These are phyloP conservation scores for Ceratina japonica DNA, from an alignment of 1,140 invertebrate genomes.

Conservation along the genomic window DNA sequence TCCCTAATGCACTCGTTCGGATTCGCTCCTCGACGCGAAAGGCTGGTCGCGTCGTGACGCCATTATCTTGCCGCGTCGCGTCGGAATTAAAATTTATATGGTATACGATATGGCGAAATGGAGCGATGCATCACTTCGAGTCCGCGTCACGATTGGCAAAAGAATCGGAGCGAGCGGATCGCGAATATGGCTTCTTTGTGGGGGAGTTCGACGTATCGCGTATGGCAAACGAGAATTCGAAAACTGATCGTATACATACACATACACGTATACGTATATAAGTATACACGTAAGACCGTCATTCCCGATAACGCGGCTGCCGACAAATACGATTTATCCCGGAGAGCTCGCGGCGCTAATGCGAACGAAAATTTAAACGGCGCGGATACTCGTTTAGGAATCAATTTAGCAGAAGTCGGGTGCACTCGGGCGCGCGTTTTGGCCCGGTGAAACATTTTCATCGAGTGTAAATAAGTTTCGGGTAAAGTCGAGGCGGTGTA, in stretches of 20 bases:
- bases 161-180: not conserved
- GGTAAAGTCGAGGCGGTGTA: not conserved
- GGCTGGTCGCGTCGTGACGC: constrained; percentile 7
- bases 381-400: not conserved
- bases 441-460: constrained; percentile 21
- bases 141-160: not conserved
- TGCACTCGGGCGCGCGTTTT: constrained; percentile 12
- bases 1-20: constrained; percentile 13
- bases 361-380: not conserved
- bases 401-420: constrained; percentile 33
- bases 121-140: constrained; percentile 16
- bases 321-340: too few relatives aligned
- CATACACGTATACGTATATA: too few relatives aligned
- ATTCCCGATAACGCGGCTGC: too few relatives aligned
- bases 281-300: too few relatives aligned
- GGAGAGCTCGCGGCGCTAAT: not conserved
- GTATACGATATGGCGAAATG: not conserved
- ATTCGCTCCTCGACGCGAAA: constrained; percentile 1
- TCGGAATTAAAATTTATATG: constrained; percentile 40
- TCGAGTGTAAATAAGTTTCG: constrained; percentile 9
- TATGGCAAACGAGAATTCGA: not conserved
- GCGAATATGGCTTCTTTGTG: not conserved
- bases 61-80: constrained; percentile 22
- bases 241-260: not conserved
- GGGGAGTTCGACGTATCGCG: not conserved